Conservation (phyloP, 1,140 invertebrate species). For the Apocrypta bakeri region DNA sequence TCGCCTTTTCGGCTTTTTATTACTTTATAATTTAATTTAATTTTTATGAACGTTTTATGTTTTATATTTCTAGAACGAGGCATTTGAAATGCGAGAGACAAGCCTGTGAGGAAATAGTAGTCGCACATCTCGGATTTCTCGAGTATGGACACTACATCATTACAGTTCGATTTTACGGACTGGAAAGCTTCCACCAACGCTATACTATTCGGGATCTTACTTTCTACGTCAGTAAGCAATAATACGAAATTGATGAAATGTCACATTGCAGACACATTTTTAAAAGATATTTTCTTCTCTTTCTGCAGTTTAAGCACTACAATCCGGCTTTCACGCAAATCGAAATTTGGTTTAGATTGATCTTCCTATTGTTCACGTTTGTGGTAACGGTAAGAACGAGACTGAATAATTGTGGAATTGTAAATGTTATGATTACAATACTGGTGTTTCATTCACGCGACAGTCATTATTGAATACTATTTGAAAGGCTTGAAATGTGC, state of each 20-base stretch:
- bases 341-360: conserved; percentile 97
- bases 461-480: background rate
- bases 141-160: conserved; percentile 92
- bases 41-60: background rate
- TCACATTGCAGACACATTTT: background rate
- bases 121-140: conserved; percentile 92
- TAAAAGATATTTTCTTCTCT: conserved; percentile 32
- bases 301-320: conserved; percentile 92
- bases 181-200: conserved; percentile 88
- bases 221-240: conserved; percentile 88
- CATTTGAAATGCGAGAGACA: conserved; percentile 88
- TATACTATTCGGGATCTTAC: conserved; percentile 89
- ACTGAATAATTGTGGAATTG: background rate
- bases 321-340: conserved; percentile 96
- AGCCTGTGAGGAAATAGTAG: conserved; percentile 89
- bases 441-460: background rate
- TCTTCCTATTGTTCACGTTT: conserved; percentile 92
- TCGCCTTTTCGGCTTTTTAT: background rate
- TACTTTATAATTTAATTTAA: background rate
- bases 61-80: conserved; percentile 77
- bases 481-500: background rate
- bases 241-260: background rate
- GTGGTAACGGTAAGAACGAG: conserved; percentile 86
- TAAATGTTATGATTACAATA: background rate
- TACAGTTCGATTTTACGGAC: conserved; percentile 87